Evolutionary conservation across 2,888 invertebrate genomes (phyloP).

Genomic region (Magallana nippona): DNA sequence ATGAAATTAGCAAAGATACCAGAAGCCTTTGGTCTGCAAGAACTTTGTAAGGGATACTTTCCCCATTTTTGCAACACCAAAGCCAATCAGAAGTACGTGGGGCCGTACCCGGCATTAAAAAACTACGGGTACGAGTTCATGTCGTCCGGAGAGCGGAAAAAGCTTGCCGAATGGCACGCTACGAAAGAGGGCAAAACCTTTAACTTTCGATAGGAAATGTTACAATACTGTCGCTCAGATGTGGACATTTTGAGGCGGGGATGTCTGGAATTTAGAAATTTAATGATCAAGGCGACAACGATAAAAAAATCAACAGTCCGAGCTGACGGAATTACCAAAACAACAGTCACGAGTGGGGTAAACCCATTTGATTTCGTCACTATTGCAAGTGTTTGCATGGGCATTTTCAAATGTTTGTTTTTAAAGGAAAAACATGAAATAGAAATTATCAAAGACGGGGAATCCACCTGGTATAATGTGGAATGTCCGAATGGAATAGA

Average conservation of each 20-base stretch:
- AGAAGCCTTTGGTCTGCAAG: constrained; percentile 46
- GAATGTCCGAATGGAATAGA: neutral
- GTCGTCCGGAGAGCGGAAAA: neutral
- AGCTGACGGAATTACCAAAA: neutral
- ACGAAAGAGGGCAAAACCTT: constrained; percentile 44
- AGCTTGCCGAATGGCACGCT: constrained; percentile 37
- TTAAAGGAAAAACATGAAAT: neutral
- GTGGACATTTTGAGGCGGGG: constrained; percentile 50
- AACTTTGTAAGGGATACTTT: constrained; percentile 50
- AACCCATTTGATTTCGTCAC: constrained; percentile 35
- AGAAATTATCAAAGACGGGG: constrained; percentile 17
- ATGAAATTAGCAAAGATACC: constrained; percentile 46
- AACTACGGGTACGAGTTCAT: constrained; percentile 38
- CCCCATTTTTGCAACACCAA: constrained; percentile 49
- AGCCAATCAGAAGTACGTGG: constrained; percentile 36
- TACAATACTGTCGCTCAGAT: constrained; percentile 56
- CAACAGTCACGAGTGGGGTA: neutral
- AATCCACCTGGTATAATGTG: neutral
- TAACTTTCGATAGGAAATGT: constrained; percentile 56
- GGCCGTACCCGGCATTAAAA: constrained; percentile 34
- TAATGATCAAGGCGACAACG: neutral
- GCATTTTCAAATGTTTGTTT: constrained; percentile 27
- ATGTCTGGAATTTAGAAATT: constrained; percentile 15
- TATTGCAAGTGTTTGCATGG: constrained; percentile 25
- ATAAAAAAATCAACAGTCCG: neutral